Evolutionary conservation across 2,113 vertebrate species (phyloP).

Genomic region (Anas platyrhynchos): DNA sequence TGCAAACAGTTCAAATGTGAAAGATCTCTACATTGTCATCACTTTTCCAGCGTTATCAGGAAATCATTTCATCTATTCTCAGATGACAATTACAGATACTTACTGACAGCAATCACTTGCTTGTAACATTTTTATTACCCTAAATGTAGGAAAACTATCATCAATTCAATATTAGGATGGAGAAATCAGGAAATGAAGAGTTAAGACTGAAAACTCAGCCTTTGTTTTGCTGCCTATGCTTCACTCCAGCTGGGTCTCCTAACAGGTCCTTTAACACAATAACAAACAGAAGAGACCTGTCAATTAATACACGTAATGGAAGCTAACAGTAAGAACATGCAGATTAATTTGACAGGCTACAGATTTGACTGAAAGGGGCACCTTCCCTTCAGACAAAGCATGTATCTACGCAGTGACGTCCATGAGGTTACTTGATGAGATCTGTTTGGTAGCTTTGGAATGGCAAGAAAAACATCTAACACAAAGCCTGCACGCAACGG

Average conservation of each 20-base stretch:
- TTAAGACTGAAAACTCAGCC: conserved; percentile 1
- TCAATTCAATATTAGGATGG: neutral
- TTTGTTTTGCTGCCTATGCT: neutral
- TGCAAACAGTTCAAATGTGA: neutral
- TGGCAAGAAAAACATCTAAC: neutral
- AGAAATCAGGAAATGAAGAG: conserved; percentile 8
- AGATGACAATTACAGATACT: conserved; percentile 3
- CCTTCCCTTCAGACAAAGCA: neutral
- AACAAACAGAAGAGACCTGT: neutral
- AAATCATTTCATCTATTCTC: neutral
- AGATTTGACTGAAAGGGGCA: neutral
- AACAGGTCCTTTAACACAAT: neutral
- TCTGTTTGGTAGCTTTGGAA: neutral
- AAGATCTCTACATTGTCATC: neutral
- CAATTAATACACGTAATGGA: neutral
- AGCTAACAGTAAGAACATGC: neutral
- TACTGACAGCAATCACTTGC: conserved; percentile 24
- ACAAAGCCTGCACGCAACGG: neutral
- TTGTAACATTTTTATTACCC: conserved; percentile 18
- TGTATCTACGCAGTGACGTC: neutral
- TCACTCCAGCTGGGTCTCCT: neutral
- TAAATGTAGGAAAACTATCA: neutral
- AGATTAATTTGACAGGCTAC: neutral
- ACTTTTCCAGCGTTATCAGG: neutral
- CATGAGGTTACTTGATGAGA: neutral